Evolutionary conservation across 2,797 vertebrate genomes (phyloP), one percentile per base, ranked within the genome.

Genomic region (Alectoris magna): DNA sequence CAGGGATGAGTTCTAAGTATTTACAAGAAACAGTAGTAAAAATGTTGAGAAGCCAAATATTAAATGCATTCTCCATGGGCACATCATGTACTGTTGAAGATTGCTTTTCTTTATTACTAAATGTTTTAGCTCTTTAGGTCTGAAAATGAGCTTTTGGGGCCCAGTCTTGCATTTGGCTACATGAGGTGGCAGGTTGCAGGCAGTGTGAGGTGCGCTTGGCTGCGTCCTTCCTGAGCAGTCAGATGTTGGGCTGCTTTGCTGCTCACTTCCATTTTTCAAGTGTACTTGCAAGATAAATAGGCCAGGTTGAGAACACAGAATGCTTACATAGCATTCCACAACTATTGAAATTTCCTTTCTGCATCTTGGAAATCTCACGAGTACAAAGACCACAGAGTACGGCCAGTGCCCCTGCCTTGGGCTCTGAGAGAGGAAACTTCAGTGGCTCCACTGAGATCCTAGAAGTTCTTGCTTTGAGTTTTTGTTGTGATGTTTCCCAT

Each of bases 341-440:
- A 31, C 7, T 5, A 3, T 60, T 23, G 27, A 53, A 64, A 21
- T 21, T 4, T 16, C 24, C 5, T 69, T 26, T 46, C 51, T 59
- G 16, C 64, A 62, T 58, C 31, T 53, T 38, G 38, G 66, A 68
- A 80, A 19, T 26, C 26, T 22, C 15, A 3, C 1, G 0, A 36
- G 23, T 38, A 2, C 0, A 55, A 5, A 51, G 49, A 24, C 10
- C 0, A 2, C 6, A 11, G 59, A 62, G 36, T 8, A 7, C 0
- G 6, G 6, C 4, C 15, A 38, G 2, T 41, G 67, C 29, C n/a
- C 41, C 24, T 34, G 6, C 14, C 48, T 27, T n/a, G 27, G 38
- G 24, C n/a, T 36, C 31, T 17, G 60, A 39, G n/a, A 62, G 27
- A 71, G 53, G 5, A 53, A 53, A 38, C 10, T 59, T 83, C 0